Evolutionary conservation across 2,888 invertebrate species (phyloP).

Genomic region (Diabrotica balteata): DNA sequence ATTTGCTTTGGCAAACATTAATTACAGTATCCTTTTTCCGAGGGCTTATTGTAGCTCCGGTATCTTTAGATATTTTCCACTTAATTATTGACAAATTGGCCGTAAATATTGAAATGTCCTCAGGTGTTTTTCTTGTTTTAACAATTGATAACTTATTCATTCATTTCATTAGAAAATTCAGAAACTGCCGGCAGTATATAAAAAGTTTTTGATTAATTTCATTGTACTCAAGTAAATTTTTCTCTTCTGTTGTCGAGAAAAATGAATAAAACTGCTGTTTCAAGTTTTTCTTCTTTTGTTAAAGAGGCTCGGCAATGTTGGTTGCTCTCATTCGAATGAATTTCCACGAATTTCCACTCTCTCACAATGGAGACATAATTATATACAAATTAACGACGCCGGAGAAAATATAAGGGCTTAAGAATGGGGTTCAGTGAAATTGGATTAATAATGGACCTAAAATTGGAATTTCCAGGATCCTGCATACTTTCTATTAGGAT

Average conservation of each 20-base stretch:
- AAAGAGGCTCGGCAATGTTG: slow-evolving; percentile 1
- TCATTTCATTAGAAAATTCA: too few species aligned
- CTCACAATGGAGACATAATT: slow-evolving; percentile 36
- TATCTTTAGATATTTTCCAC: too few species aligned
- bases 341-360: slow-evolving; percentile 30
- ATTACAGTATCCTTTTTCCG: too few species aligned
- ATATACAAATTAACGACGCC: slow-evolving; percentile 37
- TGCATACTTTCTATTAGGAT: slow-evolving; percentile 32
- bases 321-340: slow-evolving; percentile 22
- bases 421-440: slow-evolving; percentile 28
- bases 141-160: too few species aligned
- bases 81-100: too few species aligned
- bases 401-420: slow-evolving; percentile 24
- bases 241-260: not conserved
- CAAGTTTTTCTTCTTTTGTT: slow-evolving; percentile 29
- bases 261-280: slow-evolving; percentile 20
- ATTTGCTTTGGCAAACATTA: too few species aligned
- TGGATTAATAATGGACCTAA: slow-evolving; percentile 33
- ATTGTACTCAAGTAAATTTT: too few species aligned
- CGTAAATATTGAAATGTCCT: too few species aligned
- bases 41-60: too few species aligned
- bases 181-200: too few species aligned
- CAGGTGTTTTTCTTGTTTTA: too few species aligned
- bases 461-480: slow-evolving; percentile 33
- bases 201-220: too few species aligned